Percentiles rank a stretch among this genome's conserved stretches.
Evolutionary conservation across 1,140 invertebrate species (phyloP).

Genomic region (Papilio dardanus): DNA sequence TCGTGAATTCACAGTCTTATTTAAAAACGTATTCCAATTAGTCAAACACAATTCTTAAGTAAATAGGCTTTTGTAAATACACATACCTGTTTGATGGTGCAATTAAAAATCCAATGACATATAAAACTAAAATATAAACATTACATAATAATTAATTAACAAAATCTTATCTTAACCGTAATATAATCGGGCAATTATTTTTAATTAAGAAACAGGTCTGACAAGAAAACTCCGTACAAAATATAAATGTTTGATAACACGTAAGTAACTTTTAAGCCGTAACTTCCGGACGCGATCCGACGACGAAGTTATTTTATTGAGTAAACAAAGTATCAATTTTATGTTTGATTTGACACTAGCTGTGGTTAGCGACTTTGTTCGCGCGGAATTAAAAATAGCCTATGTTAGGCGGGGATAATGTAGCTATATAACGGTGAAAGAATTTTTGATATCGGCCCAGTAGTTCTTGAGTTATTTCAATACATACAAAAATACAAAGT

Average conservation of each 20-base stretch:
- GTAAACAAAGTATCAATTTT: too few relatives aligned
- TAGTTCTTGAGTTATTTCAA: too few relatives aligned
- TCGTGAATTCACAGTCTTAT: too few relatives aligned
- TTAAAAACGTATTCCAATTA: too few relatives aligned
- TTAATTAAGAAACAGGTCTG: slow-evolving; percentile 11
- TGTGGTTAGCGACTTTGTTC: too few relatives aligned
- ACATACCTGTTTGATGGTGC: neutral
- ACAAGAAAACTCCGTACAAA: neutral
- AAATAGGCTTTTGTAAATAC: neutral
- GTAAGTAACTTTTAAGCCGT: neutral
- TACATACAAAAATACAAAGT: too few relatives aligned
- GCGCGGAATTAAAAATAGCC: too few relatives aligned
- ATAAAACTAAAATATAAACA: neutral
- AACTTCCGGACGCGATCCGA: slow-evolving; percentile 8
- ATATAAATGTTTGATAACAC: neutral
- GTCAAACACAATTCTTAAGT: neutral
- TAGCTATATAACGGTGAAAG: too few relatives aligned
- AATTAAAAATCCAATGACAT: slow-evolving; percentile 6
- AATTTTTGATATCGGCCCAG: too few relatives aligned
- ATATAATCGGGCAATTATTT: slow-evolving; percentile 16
- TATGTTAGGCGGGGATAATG: too few relatives aligned
- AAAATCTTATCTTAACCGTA: slow-evolving; percentile 8
- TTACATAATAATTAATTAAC: slow-evolving; percentile 19
- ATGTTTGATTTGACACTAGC: too few relatives aligned
- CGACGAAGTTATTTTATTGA: slow-evolving; percentile 11